Conservation (phyloP, 2,888 invertebrate genomes). For the Cryptosula pallasiana region DNA sequence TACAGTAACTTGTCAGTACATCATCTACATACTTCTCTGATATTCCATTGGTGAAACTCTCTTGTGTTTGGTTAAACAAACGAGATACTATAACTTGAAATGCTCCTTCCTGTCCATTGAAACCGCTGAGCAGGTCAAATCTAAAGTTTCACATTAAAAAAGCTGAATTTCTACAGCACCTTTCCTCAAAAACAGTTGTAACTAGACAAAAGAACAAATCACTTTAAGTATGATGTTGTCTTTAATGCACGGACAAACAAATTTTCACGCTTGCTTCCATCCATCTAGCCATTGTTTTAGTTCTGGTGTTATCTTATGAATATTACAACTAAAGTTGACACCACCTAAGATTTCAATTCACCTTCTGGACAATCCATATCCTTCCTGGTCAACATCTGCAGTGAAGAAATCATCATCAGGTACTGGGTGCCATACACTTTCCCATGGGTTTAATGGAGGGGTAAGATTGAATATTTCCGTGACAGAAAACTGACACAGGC, state of each 20-base stretch:
- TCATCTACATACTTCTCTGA: neutral
- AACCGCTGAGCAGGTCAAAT: slow-evolving; percentile 12
- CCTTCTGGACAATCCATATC: neutral
- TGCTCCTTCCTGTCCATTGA: slow-evolving; percentile 3
- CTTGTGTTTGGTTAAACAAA: neutral
- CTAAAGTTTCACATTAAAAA: neutral
- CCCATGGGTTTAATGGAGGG: neutral
- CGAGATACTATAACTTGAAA: neutral
- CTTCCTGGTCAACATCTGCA: neutral
- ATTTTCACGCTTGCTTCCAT: neutral
- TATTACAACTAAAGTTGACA: too few species aligned
- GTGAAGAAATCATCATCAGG: neutral
- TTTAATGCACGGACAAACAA: neutral
- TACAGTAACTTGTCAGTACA: neutral
- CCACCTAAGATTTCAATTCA: too few species aligned
- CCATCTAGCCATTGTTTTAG: too few species aligned
- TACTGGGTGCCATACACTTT: neutral
- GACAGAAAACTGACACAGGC: neutral
- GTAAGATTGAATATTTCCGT: neutral
- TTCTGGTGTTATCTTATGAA: too few species aligned
- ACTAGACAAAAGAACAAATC: neutral
- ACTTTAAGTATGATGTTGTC: neutral
- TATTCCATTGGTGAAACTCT: neutral
- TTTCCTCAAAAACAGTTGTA: neutral
- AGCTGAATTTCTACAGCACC: neutral